Base-by-base conservation (phyloP, 1,140 invertebrate genomes). In the Panagrolaimus sp. region DNA sequence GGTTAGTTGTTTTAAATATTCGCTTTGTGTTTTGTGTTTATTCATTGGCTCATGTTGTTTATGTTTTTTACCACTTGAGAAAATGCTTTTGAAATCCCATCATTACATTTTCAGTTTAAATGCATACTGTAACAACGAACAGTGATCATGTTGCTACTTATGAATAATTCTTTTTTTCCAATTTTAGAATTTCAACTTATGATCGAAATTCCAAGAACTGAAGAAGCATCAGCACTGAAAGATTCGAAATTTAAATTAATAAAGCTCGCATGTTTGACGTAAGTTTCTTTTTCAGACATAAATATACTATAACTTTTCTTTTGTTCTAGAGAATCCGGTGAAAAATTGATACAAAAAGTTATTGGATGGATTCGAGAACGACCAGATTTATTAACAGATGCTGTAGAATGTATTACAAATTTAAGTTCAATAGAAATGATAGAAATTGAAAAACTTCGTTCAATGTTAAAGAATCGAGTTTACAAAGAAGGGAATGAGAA, bases 391-490 rank as follows among this genome's bases (percentile, higher is more conserved):
- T 27, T 57, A 27, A 57, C 20, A 13, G 51, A 57, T 27, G 11
- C 13, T 16, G 20, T 57, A 2, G 51, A 57, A 25, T 57, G 51
- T 20, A 27, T 25, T 20, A 57, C 51, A 20, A 57, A 57, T 2
- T 57, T 57, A 16, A 57, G 51, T 20, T 57, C 51, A 20, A 57
- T 57, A 20, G 51, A 57, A 57, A 57, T 57, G 51, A 57, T 57
- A 11, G 51, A 57, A 57, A 57, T 57, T 13, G 51, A 20, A 57
- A 13, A 16, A 16, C 51, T 57, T 20, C 14, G 16, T 4, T 5
- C 3, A 20, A 57, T 57, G 20, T 5, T 57, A n/a, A 20, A 25
- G 11, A 11, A 14, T 20, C 20, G 27, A 5, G 51, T 57, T 11
- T 16, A 9, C 9, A 13, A 57, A 57, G 14, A 14, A 0, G 51